Conservation (phyloP, 2,113 vertebrate genomes). For the Zosterops borbonicus region DNA sequence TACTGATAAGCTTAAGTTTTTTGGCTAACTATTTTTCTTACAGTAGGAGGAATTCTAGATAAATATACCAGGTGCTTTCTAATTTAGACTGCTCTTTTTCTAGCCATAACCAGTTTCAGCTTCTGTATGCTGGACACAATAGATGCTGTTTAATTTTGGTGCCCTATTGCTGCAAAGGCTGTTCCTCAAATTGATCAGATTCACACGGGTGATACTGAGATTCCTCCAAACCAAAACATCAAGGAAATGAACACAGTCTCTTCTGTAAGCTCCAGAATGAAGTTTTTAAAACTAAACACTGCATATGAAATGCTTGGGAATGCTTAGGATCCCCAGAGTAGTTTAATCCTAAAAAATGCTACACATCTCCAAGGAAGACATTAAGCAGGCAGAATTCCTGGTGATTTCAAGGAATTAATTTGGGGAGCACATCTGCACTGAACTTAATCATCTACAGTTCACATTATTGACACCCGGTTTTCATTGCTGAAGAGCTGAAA, state of each 20-base stretch:
- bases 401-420: background rate
- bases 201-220: background rate
- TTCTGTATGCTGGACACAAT: background rate
- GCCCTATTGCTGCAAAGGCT: background rate
- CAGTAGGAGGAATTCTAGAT: background rate
- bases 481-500: background rate
- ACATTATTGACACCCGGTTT: accelerated
- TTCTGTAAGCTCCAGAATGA: background rate
- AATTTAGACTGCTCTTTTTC: background rate
- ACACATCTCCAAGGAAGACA: background rate
- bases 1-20: background rate
- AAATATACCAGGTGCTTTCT: background rate
- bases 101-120: background rate
- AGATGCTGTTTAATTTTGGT: background rate
- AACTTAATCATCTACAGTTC: background rate
- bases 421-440: background rate
- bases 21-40: background rate
- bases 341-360: background rate
- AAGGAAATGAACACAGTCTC: background rate
- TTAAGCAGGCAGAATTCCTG: background rate
- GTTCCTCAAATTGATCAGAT: background rate
- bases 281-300: background rate
- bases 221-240: background rate
- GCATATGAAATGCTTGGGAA: background rate
- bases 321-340: background rate